phyloP scores from a whole-genome alignment of 2,113 vertebrate species.

The Engraulis encrasicolus region DNA sequence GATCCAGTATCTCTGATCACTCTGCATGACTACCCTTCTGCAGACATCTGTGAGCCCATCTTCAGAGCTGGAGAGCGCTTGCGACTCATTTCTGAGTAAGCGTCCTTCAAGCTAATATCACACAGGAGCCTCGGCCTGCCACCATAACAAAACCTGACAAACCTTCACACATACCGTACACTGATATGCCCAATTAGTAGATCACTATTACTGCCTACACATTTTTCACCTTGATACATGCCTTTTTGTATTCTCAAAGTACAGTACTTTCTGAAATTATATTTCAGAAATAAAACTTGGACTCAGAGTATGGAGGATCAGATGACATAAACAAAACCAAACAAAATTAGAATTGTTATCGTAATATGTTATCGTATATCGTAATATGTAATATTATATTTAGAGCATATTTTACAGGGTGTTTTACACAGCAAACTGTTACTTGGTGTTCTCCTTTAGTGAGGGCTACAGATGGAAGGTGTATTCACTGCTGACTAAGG shows the following conservation, averaged over 20 bases:
- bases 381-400: no score
- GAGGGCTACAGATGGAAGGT: conserved; percentile 87
- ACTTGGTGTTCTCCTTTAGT: conserved; percentile 55
- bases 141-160: no score
- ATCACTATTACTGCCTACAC: no score
- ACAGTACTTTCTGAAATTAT: no score
- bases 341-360: neutral
- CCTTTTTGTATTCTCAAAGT: no score
- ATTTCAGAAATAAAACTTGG: no score
- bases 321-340: neutral
- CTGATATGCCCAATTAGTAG: no score
- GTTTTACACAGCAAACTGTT: neutral
- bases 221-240: no score
- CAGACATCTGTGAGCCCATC: conserved; percentile 82
- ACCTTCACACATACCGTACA: no score
- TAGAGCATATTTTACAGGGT: neutral
- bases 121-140: no score
- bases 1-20: conserved; percentile 80
- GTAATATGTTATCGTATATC: no score
- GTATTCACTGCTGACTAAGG: conserved; percentile 75
- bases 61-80: conserved; percentile 84
- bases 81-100: conserved; percentile 84
- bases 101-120: conserved; percentile 3
- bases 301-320: neutral
- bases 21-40: conserved; percentile 81